These are phyloP conservation scores for Drosophila rubida DNA, from an alignment of 2,888 invertebrate species.

Conservation along the genomic window DNA sequence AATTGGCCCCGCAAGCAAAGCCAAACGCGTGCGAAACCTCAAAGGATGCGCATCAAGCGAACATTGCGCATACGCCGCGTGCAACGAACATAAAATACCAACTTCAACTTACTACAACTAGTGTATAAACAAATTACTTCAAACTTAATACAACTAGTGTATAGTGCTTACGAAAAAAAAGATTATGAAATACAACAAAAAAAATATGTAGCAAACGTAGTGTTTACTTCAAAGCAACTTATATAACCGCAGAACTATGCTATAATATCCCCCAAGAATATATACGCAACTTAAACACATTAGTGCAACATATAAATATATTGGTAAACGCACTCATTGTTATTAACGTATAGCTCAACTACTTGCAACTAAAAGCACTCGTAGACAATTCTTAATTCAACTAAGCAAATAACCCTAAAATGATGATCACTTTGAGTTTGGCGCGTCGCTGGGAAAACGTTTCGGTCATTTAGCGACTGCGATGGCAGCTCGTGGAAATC, in stretches of 20 bases:
- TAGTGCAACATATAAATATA: slow-evolving; percentile 46
- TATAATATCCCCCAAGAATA: slow-evolving; percentile 40
- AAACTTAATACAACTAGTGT: slow-evolving; percentile 37
- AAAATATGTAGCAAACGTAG: slow-evolving; percentile 35
- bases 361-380: slow-evolving; percentile 54
- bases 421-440: slow-evolving; percentile 26
- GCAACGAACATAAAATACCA: slow-evolving; percentile 3
- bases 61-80: slow-evolving; percentile 57
- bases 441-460: slow-evolving; percentile 19
- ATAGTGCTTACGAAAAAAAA: slow-evolving; percentile 37
- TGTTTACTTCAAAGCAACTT: slow-evolving; percentile 35
- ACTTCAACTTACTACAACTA: slow-evolving; percentile 19
- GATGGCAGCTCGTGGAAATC: slow-evolving; percentile 3
- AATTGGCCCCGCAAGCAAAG: slow-evolving; percentile 39
- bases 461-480: neutral
- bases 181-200: neutral
- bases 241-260: slow-evolving; percentile 45
- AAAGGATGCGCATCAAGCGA: slow-evolving; percentile 66
- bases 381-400: slow-evolving; percentile 40
- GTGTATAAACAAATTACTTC: slow-evolving; percentile 2
- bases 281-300: slow-evolving; percentile 31
- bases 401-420: neutral
- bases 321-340: slow-evolving; percentile 13
- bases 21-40: slow-evolving; percentile 68
- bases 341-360: slow-evolving; percentile 17